These are phyloP conservation scores for Diachasmimorpha longicaudata DNA, from an alignment of 1,140 invertebrate genomes.

Conservation along the genomic window DNA sequence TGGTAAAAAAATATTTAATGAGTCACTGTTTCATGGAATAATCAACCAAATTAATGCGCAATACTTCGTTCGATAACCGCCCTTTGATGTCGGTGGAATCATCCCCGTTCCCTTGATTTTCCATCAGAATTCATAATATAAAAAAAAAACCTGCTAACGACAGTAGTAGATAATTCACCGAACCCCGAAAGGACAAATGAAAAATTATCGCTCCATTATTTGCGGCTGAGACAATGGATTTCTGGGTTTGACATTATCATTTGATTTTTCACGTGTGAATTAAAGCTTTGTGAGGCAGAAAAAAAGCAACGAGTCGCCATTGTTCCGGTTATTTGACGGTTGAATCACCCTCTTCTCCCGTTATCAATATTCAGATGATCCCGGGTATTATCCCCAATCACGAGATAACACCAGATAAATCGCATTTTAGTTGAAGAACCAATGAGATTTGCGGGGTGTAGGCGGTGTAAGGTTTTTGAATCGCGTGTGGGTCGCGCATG, in stretches of 20 bases:
- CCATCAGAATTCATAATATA: too few relatives aligned
- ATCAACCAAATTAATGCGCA: too few relatives aligned
- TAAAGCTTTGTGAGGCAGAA: not conserved
- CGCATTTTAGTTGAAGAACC: not conserved
- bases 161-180: not conserved
- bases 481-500: constrained; percentile 35
- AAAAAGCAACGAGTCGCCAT: not conserved
- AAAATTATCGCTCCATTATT: not conserved
- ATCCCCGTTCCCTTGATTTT: too few relatives aligned
- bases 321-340: not conserved
- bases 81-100: too few relatives aligned
- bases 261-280: not conserved
- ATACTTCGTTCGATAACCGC: too few relatives aligned
- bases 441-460: not conserved
- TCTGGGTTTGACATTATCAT: not conserved
- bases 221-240: not conserved
- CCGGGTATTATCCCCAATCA: not conserved
- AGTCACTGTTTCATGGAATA: too few relatives aligned
- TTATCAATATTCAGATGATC: not conserved
- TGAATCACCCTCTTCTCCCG: not conserved
- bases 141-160: too few relatives aligned
- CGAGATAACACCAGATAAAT: not conserved
- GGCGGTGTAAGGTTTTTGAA: not conserved
- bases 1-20: too few relatives aligned
- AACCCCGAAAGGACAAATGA: not conserved